Evolutionary conservation across 2,797 vertebrate genomes (phyloP).

Genomic region (Pantherophis vulpinus): DNA sequence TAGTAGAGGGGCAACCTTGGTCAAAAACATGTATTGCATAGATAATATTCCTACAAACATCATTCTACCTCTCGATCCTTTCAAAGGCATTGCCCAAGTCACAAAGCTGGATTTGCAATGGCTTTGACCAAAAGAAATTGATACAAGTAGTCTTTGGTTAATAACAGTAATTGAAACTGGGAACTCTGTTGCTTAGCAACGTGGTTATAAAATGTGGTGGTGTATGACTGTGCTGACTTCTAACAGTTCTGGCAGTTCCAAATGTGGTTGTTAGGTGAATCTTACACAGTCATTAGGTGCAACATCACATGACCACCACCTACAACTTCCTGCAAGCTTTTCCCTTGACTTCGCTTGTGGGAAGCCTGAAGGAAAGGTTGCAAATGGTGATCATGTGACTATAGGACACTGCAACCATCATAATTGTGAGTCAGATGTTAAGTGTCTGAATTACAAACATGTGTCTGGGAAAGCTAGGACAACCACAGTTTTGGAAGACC

Average conservation of each 20-base stretch:
- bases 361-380: neutral
- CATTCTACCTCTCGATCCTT: neutral
- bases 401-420: neutral
- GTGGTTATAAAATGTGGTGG: neutral
- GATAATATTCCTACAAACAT: neutral
- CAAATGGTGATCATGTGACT: neutral
- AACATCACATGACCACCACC: neutral
- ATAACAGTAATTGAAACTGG: neutral
- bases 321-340: neutral
- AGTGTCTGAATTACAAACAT: neutral
- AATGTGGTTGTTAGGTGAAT: neutral
- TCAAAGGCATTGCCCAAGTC: neutral
- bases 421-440: neutral
- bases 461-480: neutral
- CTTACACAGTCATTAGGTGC: neutral
- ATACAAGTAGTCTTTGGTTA: neutral
- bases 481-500: neutral
- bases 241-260: neutral
- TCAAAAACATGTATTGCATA: neutral
- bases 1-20: neutral
- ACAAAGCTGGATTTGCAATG: neutral
- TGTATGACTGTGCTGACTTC: neutral
- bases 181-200: neutral
- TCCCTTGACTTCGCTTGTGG: neutral
- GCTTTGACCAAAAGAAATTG: neutral